These are phyloP conservation scores for Brachionus asplanchnoidis DNA, from an alignment of 1,140 invertebrate species.

Conservation along the genomic window DNA sequence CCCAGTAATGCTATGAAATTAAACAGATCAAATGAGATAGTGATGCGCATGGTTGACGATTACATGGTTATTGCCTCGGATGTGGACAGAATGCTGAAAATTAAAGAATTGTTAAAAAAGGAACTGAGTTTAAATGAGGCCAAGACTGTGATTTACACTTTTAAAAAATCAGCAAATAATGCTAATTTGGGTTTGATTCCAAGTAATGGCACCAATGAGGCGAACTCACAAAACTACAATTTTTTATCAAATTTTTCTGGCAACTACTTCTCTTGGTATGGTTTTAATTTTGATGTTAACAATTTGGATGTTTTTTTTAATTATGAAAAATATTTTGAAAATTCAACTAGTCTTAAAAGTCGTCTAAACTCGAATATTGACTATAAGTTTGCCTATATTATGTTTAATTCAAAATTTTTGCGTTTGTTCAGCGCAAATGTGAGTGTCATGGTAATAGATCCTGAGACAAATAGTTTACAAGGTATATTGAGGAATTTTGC, in stretches of 20 bases:
- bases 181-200: neutral
- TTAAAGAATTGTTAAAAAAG: conserved; percentile 7
- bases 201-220: neutral
- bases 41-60: conserved; percentile 32
- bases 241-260: conserved; percentile 19
- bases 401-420: conserved; percentile 36
- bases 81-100: neutral
- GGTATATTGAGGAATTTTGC: conserved; percentile 31
- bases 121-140: neutral
- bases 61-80: neutral
- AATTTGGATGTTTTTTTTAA: conserved; percentile 36
- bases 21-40: conserved; percentile 10
- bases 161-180: neutral
- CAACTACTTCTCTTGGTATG: conserved; percentile 28
- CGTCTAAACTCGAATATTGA: conserved; percentile 12
- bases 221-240: neutral
- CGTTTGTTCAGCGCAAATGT: neutral
- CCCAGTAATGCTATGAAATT: neutral
- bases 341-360: neutral
- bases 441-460: conserved; percentile 11
- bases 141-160: conserved; percentile 1
- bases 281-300: conserved; percentile 16
- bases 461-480: conserved; percentile 30
- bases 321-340: conserved; percentile 37
- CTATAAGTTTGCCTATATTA: neutral